Base-by-base conservation (phyloP, 2,888 invertebrate species). In the Protonemura montana region DNA sequence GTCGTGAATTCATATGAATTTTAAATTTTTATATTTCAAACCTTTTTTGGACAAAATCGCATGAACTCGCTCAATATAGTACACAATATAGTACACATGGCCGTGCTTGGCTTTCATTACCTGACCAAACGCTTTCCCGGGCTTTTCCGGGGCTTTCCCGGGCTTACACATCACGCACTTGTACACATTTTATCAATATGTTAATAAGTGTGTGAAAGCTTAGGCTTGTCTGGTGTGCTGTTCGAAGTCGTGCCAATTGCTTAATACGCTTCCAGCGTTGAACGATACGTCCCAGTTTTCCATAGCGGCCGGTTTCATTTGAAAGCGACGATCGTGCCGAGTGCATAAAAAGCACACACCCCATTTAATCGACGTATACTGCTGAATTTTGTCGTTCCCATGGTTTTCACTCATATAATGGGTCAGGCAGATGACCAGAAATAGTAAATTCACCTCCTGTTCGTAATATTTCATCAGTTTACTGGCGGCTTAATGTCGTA, bases 401-500 rank as follows among this genome's bases (percentile, higher is more conserved):
- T 59, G 59, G 16, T 3, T 59, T 59, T 59, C 13, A 59, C 59
- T 59, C 59, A 59, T 59, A 59, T 59, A 59, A 59, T 59, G 59
- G 59, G 59, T 59, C 59, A 59, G 59, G 16, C 59, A 59, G 59
- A 59, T 59, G 59, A 59, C 59, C 59, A 59, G 59, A 59, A 59
- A 59, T 59, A 59, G 59, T 59, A 59, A 59, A 59, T 59, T 59
- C 59, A 59, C 59, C 1, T 59, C 59, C 59, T 21, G 59, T 59
- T 21, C 59, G 16, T 59, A 59, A 59, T 59, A 59, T 59, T 59
- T 59, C 59, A 59, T 59, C 59, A 59, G 59, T 59, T 59, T 59
- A 59, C 59, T 3, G 59, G 59, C 59, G 13, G 16, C 1, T 59
- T 10, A 3, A 59, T 13, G 59, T 59, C 59, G 59, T 59, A 59